Conservation (phyloP, 2,113 vertebrate species). For the Tachysurus fulvidraco region DNA sequence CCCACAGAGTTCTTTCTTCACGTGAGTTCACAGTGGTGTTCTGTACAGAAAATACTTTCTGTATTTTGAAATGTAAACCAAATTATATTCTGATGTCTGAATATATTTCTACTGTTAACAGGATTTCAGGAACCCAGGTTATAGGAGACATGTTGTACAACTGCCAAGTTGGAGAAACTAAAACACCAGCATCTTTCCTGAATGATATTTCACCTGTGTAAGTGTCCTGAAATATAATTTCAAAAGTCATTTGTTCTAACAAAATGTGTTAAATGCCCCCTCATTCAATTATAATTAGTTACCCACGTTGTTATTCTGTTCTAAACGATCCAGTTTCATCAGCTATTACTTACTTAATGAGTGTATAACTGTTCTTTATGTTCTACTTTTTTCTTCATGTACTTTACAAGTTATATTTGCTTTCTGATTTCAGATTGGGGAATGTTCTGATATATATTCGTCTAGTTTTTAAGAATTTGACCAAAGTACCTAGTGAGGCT, state of each 20-base stretch:
- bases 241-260: too few relatives aligned
- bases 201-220: background rate
- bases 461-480: too few relatives aligned
- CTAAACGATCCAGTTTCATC: too few relatives aligned
- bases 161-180: background rate
- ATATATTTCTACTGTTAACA: background rate
- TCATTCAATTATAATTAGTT: background rate
- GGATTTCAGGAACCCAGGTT: background rate
- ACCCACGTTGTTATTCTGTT: too few relatives aligned
- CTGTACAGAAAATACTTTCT: background rate
- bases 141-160: background rate
- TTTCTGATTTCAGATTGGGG: too few relatives aligned
- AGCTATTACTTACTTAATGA: too few relatives aligned
- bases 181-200: background rate
- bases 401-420: too few relatives aligned
- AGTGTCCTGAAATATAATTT: background rate
- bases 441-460: too few relatives aligned
- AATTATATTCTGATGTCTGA: background rate
- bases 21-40: background rate
- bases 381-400: too few relatives aligned
- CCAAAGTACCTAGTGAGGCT: too few relatives aligned
- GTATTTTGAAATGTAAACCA: background rate
- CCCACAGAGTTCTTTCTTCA: background rate
- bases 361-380: too few relatives aligned
- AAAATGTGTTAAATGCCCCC: too few relatives aligned